A percentile compares a stretch with the other conserved stretches of the same genome.
phyloP scores from a whole-genome alignment of 2,888 invertebrate genomes.

The Chymomyza amoena region DNA sequence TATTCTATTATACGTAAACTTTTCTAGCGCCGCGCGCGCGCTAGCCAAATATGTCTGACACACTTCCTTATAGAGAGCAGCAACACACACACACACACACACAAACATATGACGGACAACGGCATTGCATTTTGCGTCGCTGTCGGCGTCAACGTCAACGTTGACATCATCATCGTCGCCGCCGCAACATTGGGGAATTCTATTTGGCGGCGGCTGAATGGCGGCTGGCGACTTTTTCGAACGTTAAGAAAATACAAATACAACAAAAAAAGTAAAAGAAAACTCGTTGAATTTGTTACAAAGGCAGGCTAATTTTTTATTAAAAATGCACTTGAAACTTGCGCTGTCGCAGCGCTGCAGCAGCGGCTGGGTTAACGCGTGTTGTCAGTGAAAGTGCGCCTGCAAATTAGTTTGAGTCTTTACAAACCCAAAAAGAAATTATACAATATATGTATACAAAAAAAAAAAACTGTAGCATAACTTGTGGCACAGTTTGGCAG shows the following conservation, averaged over 20 bases:
- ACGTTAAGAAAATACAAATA: not conserved
- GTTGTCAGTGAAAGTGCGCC: conserved; percentile 5
- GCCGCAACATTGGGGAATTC: conserved; percentile 30
- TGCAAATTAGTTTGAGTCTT: not conserved
- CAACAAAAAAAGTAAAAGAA: not conserved
- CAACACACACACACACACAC: not conserved
- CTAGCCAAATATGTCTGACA: conserved; percentile 48
- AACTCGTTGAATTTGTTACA: conserved; percentile 8
- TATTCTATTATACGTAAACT: conserved; percentile 56
- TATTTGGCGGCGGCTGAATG: conserved; percentile 7
- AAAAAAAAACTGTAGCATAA: conserved; percentile 3
- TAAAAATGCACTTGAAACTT: conserved; percentile 37
- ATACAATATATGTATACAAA: not conserved
- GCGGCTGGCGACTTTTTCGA: not conserved
- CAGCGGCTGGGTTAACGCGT: not conserved
- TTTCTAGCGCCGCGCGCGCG: conserved; percentile 35
- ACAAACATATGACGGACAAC: not conserved
- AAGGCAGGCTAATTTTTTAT: conserved; percentile 30
- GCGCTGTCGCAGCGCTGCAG: conserved; percentile 18
- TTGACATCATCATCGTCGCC: not conserved
- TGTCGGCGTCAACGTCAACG: conserved; percentile 4
- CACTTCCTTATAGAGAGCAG: conserved; percentile 38
- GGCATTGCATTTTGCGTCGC: conserved; percentile 1
- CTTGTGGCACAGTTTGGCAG: conserved; percentile 18
- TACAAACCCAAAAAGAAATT: not conserved